Conservation (phyloP, 2,797 vertebrate genomes). For the Bradypodion ventrale region DNA sequence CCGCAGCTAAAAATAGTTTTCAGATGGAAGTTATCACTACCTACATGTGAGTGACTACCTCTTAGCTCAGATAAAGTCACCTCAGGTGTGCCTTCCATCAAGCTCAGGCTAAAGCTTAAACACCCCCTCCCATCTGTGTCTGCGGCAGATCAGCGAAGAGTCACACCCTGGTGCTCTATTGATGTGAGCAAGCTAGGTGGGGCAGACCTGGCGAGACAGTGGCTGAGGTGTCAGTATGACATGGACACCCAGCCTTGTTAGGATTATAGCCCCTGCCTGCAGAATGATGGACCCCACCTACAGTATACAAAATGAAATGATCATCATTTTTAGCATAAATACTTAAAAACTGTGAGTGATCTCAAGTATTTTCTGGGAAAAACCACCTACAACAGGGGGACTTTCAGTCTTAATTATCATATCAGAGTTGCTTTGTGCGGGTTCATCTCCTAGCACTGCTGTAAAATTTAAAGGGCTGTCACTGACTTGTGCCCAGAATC, state of each 20-base stretch:
- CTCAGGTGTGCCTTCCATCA: conserved; percentile 8
- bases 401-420: too few species aligned
- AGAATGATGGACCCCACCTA: not conserved
- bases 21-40: not conserved
- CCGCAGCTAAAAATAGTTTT: not conserved
- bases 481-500: not conserved
- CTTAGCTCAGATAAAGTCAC: not conserved
- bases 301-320: not conserved
- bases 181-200: conserved; percentile 58
- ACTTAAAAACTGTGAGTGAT: not conserved
- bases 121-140: conserved; percentile 23
- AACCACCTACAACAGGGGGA: too few species aligned
- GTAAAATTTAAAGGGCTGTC: not conserved
- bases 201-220: conserved; percentile 54
- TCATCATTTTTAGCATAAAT: not conserved
- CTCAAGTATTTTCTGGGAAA: too few species aligned
- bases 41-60: not conserved
- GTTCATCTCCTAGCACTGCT: not conserved
- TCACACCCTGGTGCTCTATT: conserved; percentile 27
- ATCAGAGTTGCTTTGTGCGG: not conserved
- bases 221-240: conserved; percentile 57
- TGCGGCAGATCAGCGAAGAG: not conserved
- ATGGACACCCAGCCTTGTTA: conserved; percentile 54
- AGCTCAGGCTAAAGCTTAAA: conserved; percentile 15
- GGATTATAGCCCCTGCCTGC: not conserved